These are phyloP conservation scores for Papilio xuthus DNA, from an alignment of 1,140 invertebrate species.

Conservation along the genomic window DNA sequence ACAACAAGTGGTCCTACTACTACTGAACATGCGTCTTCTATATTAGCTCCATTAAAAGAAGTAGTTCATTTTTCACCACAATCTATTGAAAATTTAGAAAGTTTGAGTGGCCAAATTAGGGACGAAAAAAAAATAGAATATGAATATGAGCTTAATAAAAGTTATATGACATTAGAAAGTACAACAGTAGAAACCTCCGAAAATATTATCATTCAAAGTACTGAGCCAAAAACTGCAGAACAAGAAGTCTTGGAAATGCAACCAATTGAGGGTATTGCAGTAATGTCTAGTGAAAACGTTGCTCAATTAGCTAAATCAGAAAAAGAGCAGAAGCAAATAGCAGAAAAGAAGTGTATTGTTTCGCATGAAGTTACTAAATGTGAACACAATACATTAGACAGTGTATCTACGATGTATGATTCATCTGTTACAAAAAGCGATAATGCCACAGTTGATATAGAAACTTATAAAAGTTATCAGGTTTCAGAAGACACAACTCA, in stretches of 20 bases:
- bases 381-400: slow-evolving; percentile 56
- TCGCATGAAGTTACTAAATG: slow-evolving; percentile 50
- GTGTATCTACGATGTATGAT: slow-evolving; percentile 46
- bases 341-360: slow-evolving; percentile 47
- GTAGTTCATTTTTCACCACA: slow-evolving; percentile 52
- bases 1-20: not conserved
- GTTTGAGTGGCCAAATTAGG: slow-evolving; percentile 42
- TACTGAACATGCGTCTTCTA: not conserved
- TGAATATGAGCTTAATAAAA: slow-evolving; percentile 57
- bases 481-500: slow-evolving; percentile 59
- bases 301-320: slow-evolving; percentile 33
- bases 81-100: slow-evolving; percentile 57
- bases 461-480: slow-evolving; percentile 55
- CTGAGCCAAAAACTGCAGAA: slow-evolving; percentile 50
- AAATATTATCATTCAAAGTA: slow-evolving; percentile 44
- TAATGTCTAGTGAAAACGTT: slow-evolving; percentile 51
- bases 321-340: slow-evolving; percentile 47
- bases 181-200: slow-evolving; percentile 48
- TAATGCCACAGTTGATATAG: slow-evolving; percentile 53
- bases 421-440: slow-evolving; percentile 42
- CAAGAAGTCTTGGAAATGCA: slow-evolving; percentile 54
- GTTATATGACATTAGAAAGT: slow-evolving; percentile 52
- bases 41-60: slow-evolving; percentile 45
- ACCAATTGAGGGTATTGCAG: slow-evolving; percentile 59
- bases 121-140: slow-evolving; percentile 43